phyloP scores from a whole-genome alignment of 2,113 vertebrate genomes.

The Embiotoca jacksoni region DNA sequence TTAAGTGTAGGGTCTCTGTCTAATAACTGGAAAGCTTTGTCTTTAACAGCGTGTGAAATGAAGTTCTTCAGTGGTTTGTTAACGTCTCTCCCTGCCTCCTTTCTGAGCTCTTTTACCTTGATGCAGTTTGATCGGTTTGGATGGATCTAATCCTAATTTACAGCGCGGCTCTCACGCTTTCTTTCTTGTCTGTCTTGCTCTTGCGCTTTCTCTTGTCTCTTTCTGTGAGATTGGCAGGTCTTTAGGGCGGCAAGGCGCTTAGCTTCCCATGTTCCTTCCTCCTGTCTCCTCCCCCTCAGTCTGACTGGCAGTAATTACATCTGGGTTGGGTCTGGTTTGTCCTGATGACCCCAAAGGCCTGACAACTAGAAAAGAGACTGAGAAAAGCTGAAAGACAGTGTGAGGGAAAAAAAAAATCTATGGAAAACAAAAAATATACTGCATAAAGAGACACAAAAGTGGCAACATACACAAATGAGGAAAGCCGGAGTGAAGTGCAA shows the following conservation, averaged over 20 bases:
- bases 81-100: constrained; percentile 8
- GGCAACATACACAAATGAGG: constrained; percentile 34
- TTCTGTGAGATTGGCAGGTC: constrained; percentile 71
- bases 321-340: constrained; percentile 57
- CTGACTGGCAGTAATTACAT: constrained; percentile 82
- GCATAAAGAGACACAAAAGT: constrained; percentile 41
- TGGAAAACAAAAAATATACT: constrained; percentile 19
- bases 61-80: constrained; percentile 46
- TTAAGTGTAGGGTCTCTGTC: constrained; percentile 20
- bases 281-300: constrained; percentile 60
- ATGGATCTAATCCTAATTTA: constrained; percentile 53
- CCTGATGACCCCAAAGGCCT: constrained; percentile 57
- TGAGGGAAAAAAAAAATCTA: not conserved
- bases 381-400: constrained; percentile 23
- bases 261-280: constrained; percentile 62
- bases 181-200: constrained; percentile 35
- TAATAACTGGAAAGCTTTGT: constrained; percentile 39
- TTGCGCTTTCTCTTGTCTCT: constrained; percentile 47
- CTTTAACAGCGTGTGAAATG: constrained; percentile 52
- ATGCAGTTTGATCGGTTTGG: constrained; percentile 47
- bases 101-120: constrained; percentile 24
- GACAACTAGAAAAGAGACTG: constrained; percentile 48
- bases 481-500: constrained; percentile 6
- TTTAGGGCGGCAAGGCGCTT: constrained; percentile 66
- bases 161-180: not conserved